Evolutionary conservation across 2,797 vertebrate genomes (phyloP).

Genomic region (Fringilla coelebs): DNA sequence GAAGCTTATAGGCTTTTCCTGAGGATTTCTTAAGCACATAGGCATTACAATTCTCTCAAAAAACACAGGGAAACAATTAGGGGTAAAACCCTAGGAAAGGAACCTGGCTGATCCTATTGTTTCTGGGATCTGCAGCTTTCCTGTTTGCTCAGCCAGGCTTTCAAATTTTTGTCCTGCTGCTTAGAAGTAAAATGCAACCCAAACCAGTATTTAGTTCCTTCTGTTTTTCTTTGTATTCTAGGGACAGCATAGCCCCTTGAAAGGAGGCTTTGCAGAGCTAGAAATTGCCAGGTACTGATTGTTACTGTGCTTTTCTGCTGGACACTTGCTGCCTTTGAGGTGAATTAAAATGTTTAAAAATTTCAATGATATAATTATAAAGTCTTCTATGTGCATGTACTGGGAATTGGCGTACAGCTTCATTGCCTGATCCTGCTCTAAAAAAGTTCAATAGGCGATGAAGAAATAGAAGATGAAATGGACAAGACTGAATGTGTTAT

Average conservation of each 20-base stretch:
- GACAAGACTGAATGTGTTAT: not conserved
- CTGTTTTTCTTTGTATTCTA: not conserved
- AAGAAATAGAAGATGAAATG: not conserved
- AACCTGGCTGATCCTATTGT: not conserved
- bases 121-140: not conserved
- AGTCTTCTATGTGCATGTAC: not conserved
- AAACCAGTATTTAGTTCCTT: not conserved
- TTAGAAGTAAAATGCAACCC: not conserved
- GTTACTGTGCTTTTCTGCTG: not conserved
- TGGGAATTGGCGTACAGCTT: not conserved
- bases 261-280: not conserved
- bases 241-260: not conserved
- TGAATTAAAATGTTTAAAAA: not conserved
- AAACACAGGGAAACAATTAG: not conserved
- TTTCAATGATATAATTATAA: not conserved
- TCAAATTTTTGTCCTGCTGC: not conserved
- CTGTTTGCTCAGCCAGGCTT: not conserved
- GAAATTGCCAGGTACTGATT: not conserved
- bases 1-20: not conserved
- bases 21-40: not conserved
- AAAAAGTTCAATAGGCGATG: rapidly evolving
- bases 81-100: not conserved
- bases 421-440: not conserved
- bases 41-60: not conserved
- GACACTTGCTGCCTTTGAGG: not conserved